A percentile compares a stretch with the other conserved stretches of the same genome.
These are phyloP conservation scores for Enteromius thamalakanensis DNA, from an alignment of 2,797 vertebrate genomes.

Conservation along the genomic window DNA sequence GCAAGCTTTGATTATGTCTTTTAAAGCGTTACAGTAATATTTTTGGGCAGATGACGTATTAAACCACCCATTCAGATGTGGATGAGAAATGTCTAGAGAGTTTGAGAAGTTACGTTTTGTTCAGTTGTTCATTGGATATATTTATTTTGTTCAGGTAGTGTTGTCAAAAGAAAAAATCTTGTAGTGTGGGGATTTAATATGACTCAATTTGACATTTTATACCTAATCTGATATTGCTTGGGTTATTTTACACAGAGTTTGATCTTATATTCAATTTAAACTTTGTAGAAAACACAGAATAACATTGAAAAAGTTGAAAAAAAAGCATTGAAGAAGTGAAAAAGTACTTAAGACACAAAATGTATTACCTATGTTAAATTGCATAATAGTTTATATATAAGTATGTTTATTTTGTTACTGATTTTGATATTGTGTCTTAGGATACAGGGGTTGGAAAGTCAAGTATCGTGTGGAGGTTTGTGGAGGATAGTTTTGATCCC, in stretches of 20 bases:
- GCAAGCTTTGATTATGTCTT: background rate
- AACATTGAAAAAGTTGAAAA: too few relatives aligned
- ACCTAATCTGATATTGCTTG: background rate
- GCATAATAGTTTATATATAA: background rate
- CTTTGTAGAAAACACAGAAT: background rate
- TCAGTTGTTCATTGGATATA: background rate
- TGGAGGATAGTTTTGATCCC: slow-evolving; percentile 97
- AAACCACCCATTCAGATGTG: background rate
- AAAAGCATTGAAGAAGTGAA: background rate
- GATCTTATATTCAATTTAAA: background rate
- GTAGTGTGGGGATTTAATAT: background rate
- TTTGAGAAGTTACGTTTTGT: background rate
- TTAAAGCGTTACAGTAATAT: background rate
- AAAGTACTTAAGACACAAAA: background rate
- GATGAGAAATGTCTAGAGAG: background rate
- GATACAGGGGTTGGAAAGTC: slow-evolving; percentile 88
- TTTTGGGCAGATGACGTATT: slow-evolving; percentile 26
- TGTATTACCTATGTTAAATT: background rate
- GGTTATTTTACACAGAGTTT: background rate
- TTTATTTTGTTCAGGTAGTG: background rate
- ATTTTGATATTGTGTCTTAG: slow-evolving; percentile 65
- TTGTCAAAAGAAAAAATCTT: background rate
- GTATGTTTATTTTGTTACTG: slow-evolving; percentile 36
- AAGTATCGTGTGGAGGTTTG: slow-evolving; percentile 93
- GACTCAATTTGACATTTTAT: background rate